Conservation (phyloP, 2,888 invertebrate genomes). For the Aquatica leii region DNA sequence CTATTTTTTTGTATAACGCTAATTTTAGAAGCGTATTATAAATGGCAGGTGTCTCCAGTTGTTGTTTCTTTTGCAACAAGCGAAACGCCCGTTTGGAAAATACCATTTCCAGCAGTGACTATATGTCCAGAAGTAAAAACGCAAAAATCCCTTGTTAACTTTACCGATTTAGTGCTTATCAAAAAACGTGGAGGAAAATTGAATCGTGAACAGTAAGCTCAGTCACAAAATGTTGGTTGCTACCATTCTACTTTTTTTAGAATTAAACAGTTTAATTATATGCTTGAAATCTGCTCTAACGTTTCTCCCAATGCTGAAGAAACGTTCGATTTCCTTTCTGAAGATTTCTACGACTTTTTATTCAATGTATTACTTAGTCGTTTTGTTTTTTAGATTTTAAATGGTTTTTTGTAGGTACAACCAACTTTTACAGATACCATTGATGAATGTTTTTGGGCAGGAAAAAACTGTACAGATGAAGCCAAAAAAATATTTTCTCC, state of each 20-base stretch:
- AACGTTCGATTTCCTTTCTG: conserved; percentile 43
- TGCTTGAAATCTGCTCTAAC: conserved; percentile 18
- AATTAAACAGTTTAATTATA: conserved; percentile 11
- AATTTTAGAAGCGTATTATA: conserved; percentile 72
- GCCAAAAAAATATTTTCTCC: conserved; percentile 70
- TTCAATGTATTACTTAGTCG: conserved; percentile 64
- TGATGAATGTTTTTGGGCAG: conserved; percentile 42
- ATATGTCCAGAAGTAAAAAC: conserved; percentile 73
- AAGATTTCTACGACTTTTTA: conserved; percentile 65
- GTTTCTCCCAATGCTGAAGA: conserved; percentile 64
- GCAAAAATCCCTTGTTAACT: conserved; percentile 42
- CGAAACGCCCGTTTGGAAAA: conserved; percentile 71
- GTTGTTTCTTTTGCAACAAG: conserved; percentile 78
- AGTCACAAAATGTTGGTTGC: too few species aligned
- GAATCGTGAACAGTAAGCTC: conserved; percentile 67
- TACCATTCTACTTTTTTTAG: conserved; percentile 17
- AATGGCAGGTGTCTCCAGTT: conserved; percentile 76
- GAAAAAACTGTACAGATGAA: conserved; percentile 56
- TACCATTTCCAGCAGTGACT: conserved; percentile 60
- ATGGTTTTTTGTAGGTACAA: conserved; percentile 32
- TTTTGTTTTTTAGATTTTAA: too few species aligned
- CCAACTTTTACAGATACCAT: conserved; percentile 16
- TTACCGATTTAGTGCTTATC: conserved; percentile 42
- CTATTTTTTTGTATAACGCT: conserved; percentile 67
- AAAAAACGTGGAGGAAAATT: conserved; percentile 50